Base-by-base conservation (phyloP, 2,888 invertebrate species). In the Netelia melanura region DNA sequence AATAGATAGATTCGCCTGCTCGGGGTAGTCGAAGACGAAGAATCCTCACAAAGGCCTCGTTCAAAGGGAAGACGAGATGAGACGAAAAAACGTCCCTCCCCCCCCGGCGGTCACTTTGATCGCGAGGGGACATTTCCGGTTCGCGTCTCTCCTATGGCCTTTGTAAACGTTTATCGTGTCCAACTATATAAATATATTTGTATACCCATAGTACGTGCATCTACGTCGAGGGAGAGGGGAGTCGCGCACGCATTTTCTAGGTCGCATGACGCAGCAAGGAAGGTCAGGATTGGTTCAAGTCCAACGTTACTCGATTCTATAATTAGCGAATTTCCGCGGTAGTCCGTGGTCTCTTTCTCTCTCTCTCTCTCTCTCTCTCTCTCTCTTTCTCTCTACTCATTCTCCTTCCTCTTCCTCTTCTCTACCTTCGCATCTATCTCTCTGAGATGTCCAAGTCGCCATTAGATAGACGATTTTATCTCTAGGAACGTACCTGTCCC, bases 261-360 rank as follows among this genome's bases (percentile, higher is more conserved):
- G 91, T 92, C 92, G 91, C 88, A 86, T 89, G 89, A 88, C 90
- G 89, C 89, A 89, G 89, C 91, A 89, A 89, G 92, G 91, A 92
- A 92, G 92, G 92, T 92, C 92, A 92, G 92, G 92, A 92, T 92
- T 92, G 91, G 91, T 92, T 92, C 91, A 92, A 92, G 92, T 92
- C 92, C 92, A 92, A 92, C 91, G 89, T 81, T 84, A 91, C 89
- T 90, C 88, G 89, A 89, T 88, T 90, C 91, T 92, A 92, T 91
- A 92, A 92, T 92, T 92, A 92, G 91, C 90, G 84, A 91, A 91
- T 91, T 90, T 91, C 89, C 90, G 86, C 84, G 86, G 81, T 84
- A 84, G 85, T 80, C 81, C 74, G 83, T 80, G 77, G 38, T 65
- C 74, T 72, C 65, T 70, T 54, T 76, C 77, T 65, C 79, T 83